Percentiles rank a stretch among this genome's conserved stretches.
Conservation (phyloP, 1,140 invertebrate species). For the Gryon sp. region DNA sequence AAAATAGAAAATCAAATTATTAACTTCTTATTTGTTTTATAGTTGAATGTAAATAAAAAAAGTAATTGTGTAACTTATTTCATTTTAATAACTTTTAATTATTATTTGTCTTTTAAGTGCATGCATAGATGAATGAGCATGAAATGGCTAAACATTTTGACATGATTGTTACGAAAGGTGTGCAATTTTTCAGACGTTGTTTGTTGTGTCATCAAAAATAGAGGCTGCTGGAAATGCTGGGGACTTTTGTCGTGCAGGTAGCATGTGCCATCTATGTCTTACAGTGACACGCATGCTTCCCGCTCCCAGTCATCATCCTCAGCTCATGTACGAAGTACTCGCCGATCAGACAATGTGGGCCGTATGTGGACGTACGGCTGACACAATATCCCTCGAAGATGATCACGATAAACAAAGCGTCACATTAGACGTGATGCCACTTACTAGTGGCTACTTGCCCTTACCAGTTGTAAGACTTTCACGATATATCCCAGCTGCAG, state of each 20-base stretch:
- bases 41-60: too few species aligned
- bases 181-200: conserved; percentile 88
- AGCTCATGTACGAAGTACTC: conserved; percentile 94
- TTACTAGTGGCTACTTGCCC: conserved; percentile 92
- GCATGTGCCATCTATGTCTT: conserved; percentile 91
- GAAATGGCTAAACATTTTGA: conserved; percentile 23
- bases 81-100: too few species aligned
- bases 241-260: conserved; percentile 93
- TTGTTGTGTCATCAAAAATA: conserved; percentile 88
- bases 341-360: conserved; percentile 96
- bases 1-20: too few species aligned
- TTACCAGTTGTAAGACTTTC: conserved; percentile 93
- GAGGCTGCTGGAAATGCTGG: conserved; percentile 90
- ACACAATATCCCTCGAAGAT: conserved; percentile 88
- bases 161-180: too few species aligned
- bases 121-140: too few species aligned
- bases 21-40: too few species aligned
- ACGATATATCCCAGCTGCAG: conserved; percentile 92
- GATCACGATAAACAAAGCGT: conserved; percentile 86
- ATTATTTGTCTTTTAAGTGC: too few species aligned
- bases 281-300: conserved; percentile 82
- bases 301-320: conserved; percentile 72
- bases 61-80: too few species aligned
- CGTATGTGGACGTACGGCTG: conserved; percentile 92
- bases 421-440: conserved; percentile 93